Conservation (phyloP, 2,113 vertebrate genomes). For the Felis chaus region DNA sequence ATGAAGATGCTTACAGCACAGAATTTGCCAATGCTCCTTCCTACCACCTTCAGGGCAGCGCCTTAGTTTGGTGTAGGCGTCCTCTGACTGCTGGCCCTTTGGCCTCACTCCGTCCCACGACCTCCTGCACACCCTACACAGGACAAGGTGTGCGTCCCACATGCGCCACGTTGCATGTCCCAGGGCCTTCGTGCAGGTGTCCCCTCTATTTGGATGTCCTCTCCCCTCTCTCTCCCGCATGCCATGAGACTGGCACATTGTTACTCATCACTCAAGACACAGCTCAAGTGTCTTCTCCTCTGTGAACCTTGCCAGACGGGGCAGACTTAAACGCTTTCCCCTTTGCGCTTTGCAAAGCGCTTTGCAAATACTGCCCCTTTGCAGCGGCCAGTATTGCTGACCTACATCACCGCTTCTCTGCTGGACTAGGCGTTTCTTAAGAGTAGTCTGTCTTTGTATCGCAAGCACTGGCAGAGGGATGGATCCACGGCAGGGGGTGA, state of each 20-base stretch:
- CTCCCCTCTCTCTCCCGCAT: background rate
- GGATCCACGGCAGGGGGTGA: background rate
- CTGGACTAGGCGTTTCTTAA: background rate
- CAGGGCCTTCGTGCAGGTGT: background rate
- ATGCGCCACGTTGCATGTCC: accelerated
- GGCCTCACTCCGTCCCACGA: background rate
- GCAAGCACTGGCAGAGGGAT: background rate
- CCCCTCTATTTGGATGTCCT: background rate
- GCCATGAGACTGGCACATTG: background rate
- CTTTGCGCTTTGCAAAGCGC: too few species aligned
- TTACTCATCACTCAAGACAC: background rate
- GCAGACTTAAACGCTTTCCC: background rate
- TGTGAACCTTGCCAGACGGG: background rate
- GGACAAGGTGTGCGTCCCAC: background rate
- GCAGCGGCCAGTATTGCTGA: too few species aligned
- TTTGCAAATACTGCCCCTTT: too few species aligned
- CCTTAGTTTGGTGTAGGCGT: background rate
- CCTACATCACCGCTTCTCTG: background rate
- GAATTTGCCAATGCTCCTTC: background rate
- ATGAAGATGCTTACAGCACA: background rate
- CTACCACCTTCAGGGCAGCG: background rate
- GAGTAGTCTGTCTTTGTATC: background rate
- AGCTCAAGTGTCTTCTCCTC: background rate
- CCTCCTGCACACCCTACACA: background rate
- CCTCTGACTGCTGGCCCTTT: background rate